A percentile compares a stretch with the other conserved stretches of the same genome.
Evolutionary conservation across 2,797 vertebrate species (phyloP).

Genomic region (Sebastes nivosus): DNA sequence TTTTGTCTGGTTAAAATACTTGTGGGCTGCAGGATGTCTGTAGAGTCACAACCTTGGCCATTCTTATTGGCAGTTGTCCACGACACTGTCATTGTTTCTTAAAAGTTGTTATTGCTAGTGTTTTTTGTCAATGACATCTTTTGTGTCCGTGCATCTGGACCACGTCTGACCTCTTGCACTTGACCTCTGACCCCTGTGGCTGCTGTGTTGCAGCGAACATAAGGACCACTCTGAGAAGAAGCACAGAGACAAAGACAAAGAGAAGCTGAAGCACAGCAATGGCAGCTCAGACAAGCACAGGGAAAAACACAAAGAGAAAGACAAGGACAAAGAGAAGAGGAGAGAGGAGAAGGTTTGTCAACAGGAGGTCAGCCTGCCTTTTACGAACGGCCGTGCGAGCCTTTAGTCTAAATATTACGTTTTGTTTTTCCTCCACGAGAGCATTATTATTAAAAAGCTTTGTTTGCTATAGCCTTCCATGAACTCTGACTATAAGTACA

Average conservation of each 20-base stretch:
- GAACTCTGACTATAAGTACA: background rate
- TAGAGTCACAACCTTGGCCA: background rate
- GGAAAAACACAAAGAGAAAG: conserved; percentile 87
- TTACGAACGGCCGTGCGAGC: background rate
- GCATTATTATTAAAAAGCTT: background rate
- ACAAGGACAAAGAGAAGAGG: conserved; percentile 87
- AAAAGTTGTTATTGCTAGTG: background rate
- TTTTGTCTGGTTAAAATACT: conserved; percentile 20
- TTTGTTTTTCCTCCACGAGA: background rate
- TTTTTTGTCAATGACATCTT: background rate
- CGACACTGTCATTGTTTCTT: background rate
- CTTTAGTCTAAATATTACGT: background rate
- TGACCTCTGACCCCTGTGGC: conserved; percentile 50
- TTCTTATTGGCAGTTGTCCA: background rate
- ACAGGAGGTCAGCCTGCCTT: background rate
- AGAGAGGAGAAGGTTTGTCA: conserved; percentile 90
- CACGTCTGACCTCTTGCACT: conserved; percentile 31
- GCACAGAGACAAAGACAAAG: conserved; percentile 93
- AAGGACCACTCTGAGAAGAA: conserved; percentile 96
- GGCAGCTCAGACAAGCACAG: conserved; percentile 90
- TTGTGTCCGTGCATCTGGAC: conserved; percentile 9
- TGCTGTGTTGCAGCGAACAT: conserved; percentile 86
- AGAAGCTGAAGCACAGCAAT: conserved; percentile 77
- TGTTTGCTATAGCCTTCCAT: background rate
- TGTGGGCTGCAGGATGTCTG: background rate